phyloP scores from a whole-genome alignment of 2,888 invertebrate species.

The Cataglyphis rosenhaueri region DNA sequence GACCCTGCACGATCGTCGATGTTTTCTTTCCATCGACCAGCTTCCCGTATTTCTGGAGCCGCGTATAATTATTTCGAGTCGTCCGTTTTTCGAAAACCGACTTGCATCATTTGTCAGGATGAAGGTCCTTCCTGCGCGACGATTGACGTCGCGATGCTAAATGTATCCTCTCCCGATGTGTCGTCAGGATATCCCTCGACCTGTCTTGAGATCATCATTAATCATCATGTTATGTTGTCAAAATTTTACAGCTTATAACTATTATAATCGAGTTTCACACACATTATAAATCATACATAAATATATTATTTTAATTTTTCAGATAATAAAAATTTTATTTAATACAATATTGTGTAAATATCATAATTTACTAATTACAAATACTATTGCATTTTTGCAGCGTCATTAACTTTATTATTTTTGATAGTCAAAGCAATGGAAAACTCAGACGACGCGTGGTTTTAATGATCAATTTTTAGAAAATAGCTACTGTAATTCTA shows the following conservation, averaged over 20 bases:
- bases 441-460: not conserved
- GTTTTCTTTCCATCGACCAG: conserved; percentile 66
- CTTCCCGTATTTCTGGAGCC: conserved; percentile 76
- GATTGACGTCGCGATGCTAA: conserved; percentile 41
- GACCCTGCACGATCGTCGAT: conserved; percentile 69
- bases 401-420: not conserved
- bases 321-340: conserved; percentile 11
- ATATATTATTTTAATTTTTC: not conserved
- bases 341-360: not conserved
- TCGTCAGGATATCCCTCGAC: not conserved
- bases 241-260: not conserved
- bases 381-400: not conserved
- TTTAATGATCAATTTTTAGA: not conserved
- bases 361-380: not conserved
- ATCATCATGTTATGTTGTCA: conserved; percentile 4
- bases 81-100: conserved; percentile 50
- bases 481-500: conserved; percentile 14
- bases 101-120: conserved; percentile 79
- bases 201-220: conserved; percentile 19
- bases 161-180: not conserved
- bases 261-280: not conserved
- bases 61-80: conserved; percentile 72
- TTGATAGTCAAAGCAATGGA: not conserved
- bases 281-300: conserved; percentile 14
- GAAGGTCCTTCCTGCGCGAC: conserved; percentile 66